These are phyloP conservation scores for Thera britannica DNA, from an alignment of 2,888 invertebrate species.

Conservation along the genomic window DNA sequence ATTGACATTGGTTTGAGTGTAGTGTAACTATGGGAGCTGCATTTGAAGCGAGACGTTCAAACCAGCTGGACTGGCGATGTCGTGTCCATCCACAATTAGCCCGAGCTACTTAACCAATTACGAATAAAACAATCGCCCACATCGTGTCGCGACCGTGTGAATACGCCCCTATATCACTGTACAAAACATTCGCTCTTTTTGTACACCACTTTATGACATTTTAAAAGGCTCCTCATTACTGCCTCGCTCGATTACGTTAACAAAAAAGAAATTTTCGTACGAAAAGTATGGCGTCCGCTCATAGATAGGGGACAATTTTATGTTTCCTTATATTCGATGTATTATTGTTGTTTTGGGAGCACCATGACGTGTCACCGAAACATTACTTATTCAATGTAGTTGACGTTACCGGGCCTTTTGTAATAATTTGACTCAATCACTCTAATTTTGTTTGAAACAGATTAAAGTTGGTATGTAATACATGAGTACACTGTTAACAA, in stretches of 20 bases:
- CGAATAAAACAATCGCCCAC: constrained; percentile 81
- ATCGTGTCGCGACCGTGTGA: constrained; percentile 68
- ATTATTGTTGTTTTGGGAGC: constrained; percentile 75
- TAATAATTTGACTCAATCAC: constrained; percentile 66
- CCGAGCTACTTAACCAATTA: constrained; percentile 82
- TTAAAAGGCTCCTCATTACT: constrained; percentile 79
- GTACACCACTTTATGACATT: constrained; percentile 78
- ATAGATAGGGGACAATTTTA: constrained; percentile 83
- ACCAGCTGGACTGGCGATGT: constrained; percentile 48
- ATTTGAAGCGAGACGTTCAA: constrained; percentile 1
- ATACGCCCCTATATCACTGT: constrained; percentile 82
- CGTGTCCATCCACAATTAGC: constrained; percentile 78
- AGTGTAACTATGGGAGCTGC: not conserved
- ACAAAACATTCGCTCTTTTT: constrained; percentile 64
- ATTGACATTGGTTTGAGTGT: constrained; percentile 2
- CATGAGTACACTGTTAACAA: constrained; percentile 47
- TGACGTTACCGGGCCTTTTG: constrained; percentile 58
- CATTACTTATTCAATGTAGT: constrained; percentile 71
- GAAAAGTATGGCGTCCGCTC: constrained; percentile 57
- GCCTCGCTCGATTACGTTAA: constrained; percentile 66
- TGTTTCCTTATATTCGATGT: constrained; percentile 62
- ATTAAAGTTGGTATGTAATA: constrained; percentile 63
- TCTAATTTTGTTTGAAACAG: constrained; percentile 55
- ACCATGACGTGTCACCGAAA: constrained; percentile 65
- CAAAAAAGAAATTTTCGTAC: constrained; percentile 68